A percentile compares a stretch with the other conserved stretches of the same genome.
phyloP scores from a whole-genome alignment of 2,797 vertebrate genomes.

The Sebastes kiyomatsui region DNA sequence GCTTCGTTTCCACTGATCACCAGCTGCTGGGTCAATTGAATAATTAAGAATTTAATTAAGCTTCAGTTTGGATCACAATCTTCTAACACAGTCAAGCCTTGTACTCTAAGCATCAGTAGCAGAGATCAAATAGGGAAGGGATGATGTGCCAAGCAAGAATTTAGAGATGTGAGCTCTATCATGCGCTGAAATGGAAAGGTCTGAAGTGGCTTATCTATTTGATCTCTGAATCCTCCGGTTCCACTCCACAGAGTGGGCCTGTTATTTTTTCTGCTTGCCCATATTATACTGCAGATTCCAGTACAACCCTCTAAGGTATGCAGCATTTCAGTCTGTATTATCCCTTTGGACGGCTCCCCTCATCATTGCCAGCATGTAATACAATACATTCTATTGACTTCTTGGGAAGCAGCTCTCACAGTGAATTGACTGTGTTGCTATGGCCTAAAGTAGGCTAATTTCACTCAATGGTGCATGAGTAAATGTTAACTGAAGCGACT shows the following conservation, averaged over 20 bases:
- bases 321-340: conserved; percentile 60
- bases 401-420: conserved; percentile 57
- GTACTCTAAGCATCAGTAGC: conserved; percentile 54
- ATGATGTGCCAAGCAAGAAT: conserved; percentile 60
- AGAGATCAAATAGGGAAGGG: conserved; percentile 65
- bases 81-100: conserved; percentile 47
- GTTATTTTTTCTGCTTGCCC: conserved; percentile 64
- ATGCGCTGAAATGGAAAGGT: conserved; percentile 72
- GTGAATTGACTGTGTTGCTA: conserved; percentile 71
- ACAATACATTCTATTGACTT: conserved; percentile 81
- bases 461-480: conserved; percentile 71
- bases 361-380: conserved; percentile 74
- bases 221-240: conserved; percentile 75
- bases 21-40: conserved; percentile 79
- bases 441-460: conserved; percentile 79
- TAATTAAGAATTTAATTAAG: conserved; percentile 78
- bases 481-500: conserved; percentile 75
- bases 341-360: conserved; percentile 63
- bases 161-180: conserved; percentile 69
- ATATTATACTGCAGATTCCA: conserved; percentile 69
- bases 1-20: conserved; percentile 75
- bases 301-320: conserved; percentile 64
- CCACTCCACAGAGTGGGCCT: conserved; percentile 63
- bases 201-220: conserved; percentile 77
- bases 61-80: conserved; percentile 66